phyloP scores from a whole-genome alignment of 2,797 vertebrate genomes.

The Spheniscus humboldti region DNA sequence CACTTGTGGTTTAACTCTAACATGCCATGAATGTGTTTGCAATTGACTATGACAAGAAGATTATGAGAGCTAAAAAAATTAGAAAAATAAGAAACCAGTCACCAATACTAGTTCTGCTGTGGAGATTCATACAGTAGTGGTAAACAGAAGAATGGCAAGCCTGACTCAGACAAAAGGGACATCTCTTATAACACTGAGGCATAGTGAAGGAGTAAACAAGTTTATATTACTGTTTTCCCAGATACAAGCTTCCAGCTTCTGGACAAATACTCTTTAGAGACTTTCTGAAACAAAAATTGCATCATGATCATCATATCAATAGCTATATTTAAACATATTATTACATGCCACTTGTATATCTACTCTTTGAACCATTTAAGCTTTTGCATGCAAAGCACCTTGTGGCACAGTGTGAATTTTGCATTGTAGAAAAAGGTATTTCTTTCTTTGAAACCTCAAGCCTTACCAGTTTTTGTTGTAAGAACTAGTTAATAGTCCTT shows the following conservation, averaged over 20 bases:
- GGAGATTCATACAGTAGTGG: neutral
- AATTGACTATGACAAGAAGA: slow-evolving; percentile 52
- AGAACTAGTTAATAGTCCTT: neutral
- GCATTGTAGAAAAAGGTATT: neutral
- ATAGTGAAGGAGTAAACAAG: neutral
- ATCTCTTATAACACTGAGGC: neutral
- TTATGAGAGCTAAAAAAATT: neutral
- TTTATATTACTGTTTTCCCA: neutral
- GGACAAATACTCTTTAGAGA: neutral
- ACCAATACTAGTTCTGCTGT: neutral
- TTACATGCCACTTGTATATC: neutral
- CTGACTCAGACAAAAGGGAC: neutral
- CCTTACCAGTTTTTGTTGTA: neutral
- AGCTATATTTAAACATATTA: neutral
- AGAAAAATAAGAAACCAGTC: neutral
- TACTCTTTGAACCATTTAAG: neutral
- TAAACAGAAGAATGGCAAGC: neutral
- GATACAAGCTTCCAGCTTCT: neutral
- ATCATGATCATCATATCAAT: neutral
- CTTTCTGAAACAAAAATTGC: neutral
- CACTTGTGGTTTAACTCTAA: slow-evolving; percentile 68
- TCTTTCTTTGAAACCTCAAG: neutral
- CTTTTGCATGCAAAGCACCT: neutral
- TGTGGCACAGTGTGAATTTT: neutral
- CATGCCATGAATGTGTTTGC: slow-evolving; percentile 45